Evolutionary conservation across 2,888 invertebrate species (phyloP).

Genomic region (Cosmorhoe ocellata): DNA sequence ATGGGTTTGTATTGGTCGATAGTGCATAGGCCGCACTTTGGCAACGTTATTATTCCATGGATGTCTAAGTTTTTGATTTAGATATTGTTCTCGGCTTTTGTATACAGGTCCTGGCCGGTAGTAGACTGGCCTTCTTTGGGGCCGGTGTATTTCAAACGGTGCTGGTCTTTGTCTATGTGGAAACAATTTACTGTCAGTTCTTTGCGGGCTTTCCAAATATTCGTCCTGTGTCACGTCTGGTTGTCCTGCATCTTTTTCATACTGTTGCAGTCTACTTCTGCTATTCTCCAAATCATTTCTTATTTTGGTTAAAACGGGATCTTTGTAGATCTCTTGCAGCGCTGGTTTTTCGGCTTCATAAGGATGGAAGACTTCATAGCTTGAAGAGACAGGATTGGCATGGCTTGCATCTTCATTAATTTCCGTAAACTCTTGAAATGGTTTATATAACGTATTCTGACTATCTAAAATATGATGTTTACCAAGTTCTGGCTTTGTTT

Average conservation of each 20-base stretch:
- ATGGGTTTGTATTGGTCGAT: conserved; percentile 68
- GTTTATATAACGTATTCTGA: conserved; percentile 45
- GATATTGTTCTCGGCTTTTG: conserved; percentile 50
- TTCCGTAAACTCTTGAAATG: conserved; percentile 57
- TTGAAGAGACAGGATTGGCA: conserved; percentile 52
- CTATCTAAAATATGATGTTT: conserved; percentile 58
- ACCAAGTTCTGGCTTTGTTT: conserved; percentile 56
- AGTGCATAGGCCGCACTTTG: conserved; percentile 70
- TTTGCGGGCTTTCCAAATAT: conserved; percentile 63
- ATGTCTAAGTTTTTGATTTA: conserved; percentile 68
- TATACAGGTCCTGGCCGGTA: conserved; percentile 51
- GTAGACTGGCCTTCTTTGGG: conserved; percentile 66
- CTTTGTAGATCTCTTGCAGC: conserved; percentile 61
- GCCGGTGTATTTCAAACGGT: conserved; percentile 65
- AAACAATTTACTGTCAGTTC: conserved; percentile 60
- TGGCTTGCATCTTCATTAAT: conserved; percentile 41
- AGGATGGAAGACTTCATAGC: conserved; percentile 72
- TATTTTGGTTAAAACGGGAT: conserved; percentile 64
- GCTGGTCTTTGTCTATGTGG: conserved; percentile 64
- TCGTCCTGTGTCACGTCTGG: conserved; percentile 59
- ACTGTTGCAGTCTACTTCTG: conserved; percentile 57
- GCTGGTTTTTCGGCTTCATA: conserved; percentile 68
- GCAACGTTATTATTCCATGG: conserved; percentile 70
- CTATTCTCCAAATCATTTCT: conserved; percentile 58
- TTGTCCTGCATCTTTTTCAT: conserved; percentile 64